Evolutionary conservation across 2,797 vertebrate genomes (phyloP).

Genomic region (Varecia variegata): DNA sequence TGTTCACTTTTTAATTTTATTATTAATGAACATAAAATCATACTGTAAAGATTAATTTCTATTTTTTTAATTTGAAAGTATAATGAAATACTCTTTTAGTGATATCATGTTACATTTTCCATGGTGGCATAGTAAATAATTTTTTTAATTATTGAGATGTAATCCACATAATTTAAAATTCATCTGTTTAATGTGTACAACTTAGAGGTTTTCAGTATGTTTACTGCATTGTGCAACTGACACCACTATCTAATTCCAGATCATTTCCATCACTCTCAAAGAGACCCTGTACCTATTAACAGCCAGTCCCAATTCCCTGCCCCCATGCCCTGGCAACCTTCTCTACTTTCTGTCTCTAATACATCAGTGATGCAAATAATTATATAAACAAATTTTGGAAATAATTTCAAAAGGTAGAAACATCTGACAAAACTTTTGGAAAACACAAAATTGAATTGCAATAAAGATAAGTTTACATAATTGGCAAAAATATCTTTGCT

Average conservation of each 20-base stretch:
- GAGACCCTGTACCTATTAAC: neutral
- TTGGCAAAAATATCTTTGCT: neutral
- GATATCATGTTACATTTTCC: neutral
- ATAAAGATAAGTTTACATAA: neutral
- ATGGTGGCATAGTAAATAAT: neutral
- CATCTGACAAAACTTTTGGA: neutral
- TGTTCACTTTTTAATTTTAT: neutral
- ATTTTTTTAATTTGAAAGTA: neutral
- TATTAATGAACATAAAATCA: neutral
- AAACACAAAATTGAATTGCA: neutral
- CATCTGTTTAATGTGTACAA: neutral
- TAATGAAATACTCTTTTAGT: neutral
- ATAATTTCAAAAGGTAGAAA: constrained; percentile 3
- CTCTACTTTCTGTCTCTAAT: neutral
- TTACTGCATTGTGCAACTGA: neutral
- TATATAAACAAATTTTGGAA: neutral
- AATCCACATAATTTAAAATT: neutral
- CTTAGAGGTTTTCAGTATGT: neutral
- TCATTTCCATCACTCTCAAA: neutral
- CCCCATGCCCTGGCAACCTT: neutral
- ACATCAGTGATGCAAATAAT: neutral
- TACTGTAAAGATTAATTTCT: neutral
- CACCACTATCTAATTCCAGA: neutral
- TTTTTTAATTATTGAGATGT: neutral
- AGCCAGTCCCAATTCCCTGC: neutral